phyloP scores from a whole-genome alignment of 2,797 vertebrate genomes.

The Nothura maculosa region DNA sequence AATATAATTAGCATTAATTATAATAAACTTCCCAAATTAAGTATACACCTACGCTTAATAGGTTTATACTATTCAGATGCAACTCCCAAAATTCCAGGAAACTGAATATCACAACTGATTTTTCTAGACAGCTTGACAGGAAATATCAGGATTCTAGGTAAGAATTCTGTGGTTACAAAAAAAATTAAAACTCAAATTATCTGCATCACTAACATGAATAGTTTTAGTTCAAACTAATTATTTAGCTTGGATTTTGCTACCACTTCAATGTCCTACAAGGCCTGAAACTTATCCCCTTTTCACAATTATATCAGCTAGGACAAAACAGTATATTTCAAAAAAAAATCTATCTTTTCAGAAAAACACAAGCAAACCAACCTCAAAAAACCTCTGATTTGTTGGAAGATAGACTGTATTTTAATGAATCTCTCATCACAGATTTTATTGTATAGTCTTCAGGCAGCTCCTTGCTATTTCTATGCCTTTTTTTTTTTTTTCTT shows the following conservation, averaged over 20 bases:
- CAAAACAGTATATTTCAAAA: neutral
- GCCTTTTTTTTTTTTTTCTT: neutral
- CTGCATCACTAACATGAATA: constrained; percentile 36
- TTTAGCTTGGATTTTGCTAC: constrained; percentile 4
- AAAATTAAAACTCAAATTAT: neutral
- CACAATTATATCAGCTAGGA: neutral
- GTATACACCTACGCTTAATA: constrained; percentile 52
- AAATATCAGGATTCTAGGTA: constrained; percentile 51
- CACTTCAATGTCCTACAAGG: neutral
- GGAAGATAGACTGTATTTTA: neutral
- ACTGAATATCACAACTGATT: constrained; percentile 29
- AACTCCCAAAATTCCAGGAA: constrained; percentile 40
- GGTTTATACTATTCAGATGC: constrained; percentile 28
- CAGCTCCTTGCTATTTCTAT: neutral
- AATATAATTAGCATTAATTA: constrained; percentile 70
- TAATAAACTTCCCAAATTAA: constrained; percentile 57
- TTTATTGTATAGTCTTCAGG: neutral
- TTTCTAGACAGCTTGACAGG: constrained; percentile 66
- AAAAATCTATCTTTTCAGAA: neutral
- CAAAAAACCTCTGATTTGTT: neutral
- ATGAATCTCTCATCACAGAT: constrained; percentile 1
- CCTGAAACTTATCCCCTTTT: constrained; percentile 6
- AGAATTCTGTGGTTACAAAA: constrained; percentile 42
- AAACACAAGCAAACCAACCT: no score
- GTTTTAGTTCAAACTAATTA: constrained; percentile 33